Conservation (phyloP, 1,140 invertebrate species). For the Drosophila punjabiensis region DNA sequence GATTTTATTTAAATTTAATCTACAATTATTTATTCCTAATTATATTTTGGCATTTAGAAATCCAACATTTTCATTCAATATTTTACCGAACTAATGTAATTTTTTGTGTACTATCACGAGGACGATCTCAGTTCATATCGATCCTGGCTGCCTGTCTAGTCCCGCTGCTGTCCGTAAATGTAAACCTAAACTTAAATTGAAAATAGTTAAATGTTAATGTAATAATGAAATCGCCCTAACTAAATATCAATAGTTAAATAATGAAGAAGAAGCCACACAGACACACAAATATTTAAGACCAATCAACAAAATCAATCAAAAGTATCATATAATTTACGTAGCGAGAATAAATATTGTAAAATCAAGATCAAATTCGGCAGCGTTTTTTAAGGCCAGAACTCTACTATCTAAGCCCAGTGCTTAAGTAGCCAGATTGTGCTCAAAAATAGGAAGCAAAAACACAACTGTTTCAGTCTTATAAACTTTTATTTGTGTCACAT, state of each 20-base stretch:
- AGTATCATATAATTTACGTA: conserved; percentile 61
- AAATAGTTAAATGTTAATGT: conserved; percentile 76
- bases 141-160: conserved; percentile 13
- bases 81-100: not conserved
- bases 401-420: conserved; percentile 64
- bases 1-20: not conserved
- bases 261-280: conserved; percentile 13
- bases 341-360: conserved; percentile 1
- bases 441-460: conserved; percentile 24
- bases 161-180: conserved; percentile 41
- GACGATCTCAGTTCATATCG: conserved; percentile 19
- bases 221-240: conserved; percentile 49
- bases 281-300: conserved; percentile 59
- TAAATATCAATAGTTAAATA: conserved; percentile 74
- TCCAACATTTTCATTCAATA: not conserved
- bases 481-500: conserved; percentile 28
- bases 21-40: conserved; percentile 1
- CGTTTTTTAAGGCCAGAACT: conserved; percentile 33
- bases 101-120: conserved; percentile 4
- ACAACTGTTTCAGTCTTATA: conserved; percentile 13
- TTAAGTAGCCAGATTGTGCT: conserved; percentile 64
- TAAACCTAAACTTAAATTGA: conserved; percentile 34
- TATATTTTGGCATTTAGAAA: not conserved
- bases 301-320: conserved; percentile 60
- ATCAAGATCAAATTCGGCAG: conserved; percentile 7